Evolutionary conservation across 1,140 invertebrate species (phyloP), one percentile per base, ranked within the genome.

Genomic region (Mycetomoellerius zeteki): DNA sequence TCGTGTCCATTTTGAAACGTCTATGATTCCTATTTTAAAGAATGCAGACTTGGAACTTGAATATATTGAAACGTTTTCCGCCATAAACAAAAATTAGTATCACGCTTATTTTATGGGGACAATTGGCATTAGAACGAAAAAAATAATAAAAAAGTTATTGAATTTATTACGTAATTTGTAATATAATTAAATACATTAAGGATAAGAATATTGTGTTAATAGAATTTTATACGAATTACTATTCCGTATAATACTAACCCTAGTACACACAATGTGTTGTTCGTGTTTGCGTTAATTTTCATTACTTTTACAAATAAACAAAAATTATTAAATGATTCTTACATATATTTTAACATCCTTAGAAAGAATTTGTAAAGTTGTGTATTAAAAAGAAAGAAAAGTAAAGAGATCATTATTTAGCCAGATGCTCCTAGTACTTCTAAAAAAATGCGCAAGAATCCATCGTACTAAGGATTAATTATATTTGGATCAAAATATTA

Each of bases 1-100:
- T 86, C 75, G 47, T 58, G 50, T 62, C 50, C 43, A 56, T 65
- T 54, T 14, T n/a, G 30, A 81, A 56, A 81, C 33, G 47, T 52
- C n/a, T 69, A 24, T 52, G 37, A 58, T 82, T 71, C 50, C 14
- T 37, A 14, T 62, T 77, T 21, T 30, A 1, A 8, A 72, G 60
- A 71, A 27, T n/a, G 43, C 14, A 7, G 24, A 33, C 60, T 78
- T 65, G 8, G 8, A 37, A 16, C 43, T 69, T 6, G 47, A 50
- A 16, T 52, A 16, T 52, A 30, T 19, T 27, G 5, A 43, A 47
- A 64, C 12, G 4, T 47, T 43, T 12, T 75, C 8, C 8, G 16
- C 14, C 16, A 6, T 16, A 19, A 4, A 1, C 4, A 37, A 71
- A 54, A 71, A 37, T 56, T 16, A 16, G 19, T 69, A 71, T 56